These are phyloP conservation scores for Melieria picta DNA, from an alignment of 2,888 invertebrate species.

Conservation along the genomic window DNA sequence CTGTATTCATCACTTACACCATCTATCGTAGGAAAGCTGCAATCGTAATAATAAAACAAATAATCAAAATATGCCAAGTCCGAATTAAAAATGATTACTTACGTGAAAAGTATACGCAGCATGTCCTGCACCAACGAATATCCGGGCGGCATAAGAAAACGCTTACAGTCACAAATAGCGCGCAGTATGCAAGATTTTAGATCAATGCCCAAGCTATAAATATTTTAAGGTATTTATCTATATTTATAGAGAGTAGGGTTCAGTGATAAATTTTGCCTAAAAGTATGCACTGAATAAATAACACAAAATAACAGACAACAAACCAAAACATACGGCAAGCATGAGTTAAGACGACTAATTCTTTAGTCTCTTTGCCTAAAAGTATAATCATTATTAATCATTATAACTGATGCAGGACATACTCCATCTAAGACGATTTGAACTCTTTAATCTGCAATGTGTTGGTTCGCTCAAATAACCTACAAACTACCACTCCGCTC, in stretches of 20 bases:
- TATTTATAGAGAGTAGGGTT: not conserved
- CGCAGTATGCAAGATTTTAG: slow-evolving; percentile 70
- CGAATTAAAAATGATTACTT: slow-evolving; percentile 45
- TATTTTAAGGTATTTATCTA: not conserved
- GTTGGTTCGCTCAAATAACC: no score
- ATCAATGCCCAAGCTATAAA: slow-evolving; percentile 56
- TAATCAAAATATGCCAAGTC: no score
- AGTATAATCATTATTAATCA: no score
- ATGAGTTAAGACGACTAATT: no score
- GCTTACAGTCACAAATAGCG: slow-evolving; percentile 75
- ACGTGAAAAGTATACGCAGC: slow-evolving; percentile 74
- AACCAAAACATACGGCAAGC: no score
- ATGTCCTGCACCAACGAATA: slow-evolving; percentile 76
- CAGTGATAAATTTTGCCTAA: no score
- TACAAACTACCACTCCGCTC: not conserved
- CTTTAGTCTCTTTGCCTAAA: no score
- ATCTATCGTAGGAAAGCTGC: slow-evolving; percentile 56
- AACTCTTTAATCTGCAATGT: no score
- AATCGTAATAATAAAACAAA: slow-evolving; percentile 7
- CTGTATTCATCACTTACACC: slow-evolving; percentile 60
- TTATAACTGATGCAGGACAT: no score
- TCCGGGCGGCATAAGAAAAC: slow-evolving; percentile 71
- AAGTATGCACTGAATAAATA: no score
- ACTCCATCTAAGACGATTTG: no score
- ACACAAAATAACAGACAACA: no score